phyloP scores from a whole-genome alignment of 2,888 invertebrate genomes.

The Apoderus coryli region DNA sequence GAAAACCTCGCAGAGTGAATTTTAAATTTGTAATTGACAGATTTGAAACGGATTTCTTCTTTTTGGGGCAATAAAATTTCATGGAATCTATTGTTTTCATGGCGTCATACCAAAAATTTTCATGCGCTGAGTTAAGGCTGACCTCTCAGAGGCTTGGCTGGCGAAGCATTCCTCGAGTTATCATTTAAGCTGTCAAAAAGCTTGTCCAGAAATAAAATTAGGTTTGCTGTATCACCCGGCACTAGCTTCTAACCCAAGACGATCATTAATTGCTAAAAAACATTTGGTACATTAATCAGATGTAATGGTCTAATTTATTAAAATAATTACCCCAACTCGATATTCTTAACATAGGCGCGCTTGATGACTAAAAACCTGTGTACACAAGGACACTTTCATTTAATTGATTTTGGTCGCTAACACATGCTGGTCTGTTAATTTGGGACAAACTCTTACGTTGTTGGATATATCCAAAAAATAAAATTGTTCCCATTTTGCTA shows the following conservation, averaged over 20 bases:
- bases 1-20: conserved; percentile 6
- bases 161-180: conserved; percentile 1
- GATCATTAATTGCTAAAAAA: conserved; percentile 1
- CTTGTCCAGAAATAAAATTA: conserved; percentile 3
- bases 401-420: conserved; percentile 12
- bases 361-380: conserved; percentile 14
- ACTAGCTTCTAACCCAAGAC: neutral
- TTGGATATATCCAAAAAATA: conserved; percentile 10
- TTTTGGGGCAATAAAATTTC: conserved; percentile 13
- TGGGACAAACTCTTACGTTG: conserved; percentile 8
- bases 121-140: conserved; percentile 9
- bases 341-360: conserved; percentile 11
- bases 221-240: neutral
- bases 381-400: conserved; percentile 12
- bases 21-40: conserved; percentile 10
- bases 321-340: conserved; percentile 8
- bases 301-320: neutral
- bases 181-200: conserved; percentile 1
- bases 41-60: conserved; percentile 7
- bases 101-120: conserved; percentile 13
- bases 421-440: conserved; percentile 12
- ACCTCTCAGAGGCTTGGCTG: conserved; percentile 13
- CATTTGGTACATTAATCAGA: too few relatives aligned
- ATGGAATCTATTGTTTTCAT: conserved; percentile 9
- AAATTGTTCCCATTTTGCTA: conserved; percentile 11